Evolutionary conservation across 2,797 vertebrate genomes (phyloP).

Genomic region (Fratercula arctica): DNA sequence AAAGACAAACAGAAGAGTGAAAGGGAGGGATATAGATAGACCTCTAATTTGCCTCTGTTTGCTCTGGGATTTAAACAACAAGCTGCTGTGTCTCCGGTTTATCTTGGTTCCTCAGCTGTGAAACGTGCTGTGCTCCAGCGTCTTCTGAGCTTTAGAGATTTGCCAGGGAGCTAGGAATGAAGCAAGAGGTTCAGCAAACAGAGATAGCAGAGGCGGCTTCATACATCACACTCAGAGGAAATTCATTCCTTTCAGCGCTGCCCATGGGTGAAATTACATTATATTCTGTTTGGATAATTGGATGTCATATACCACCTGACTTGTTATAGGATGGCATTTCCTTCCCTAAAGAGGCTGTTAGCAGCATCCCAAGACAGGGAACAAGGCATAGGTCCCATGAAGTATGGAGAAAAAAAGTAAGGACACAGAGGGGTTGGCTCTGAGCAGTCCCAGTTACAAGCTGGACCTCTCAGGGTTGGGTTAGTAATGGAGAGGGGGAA

Average conservation of each 20-base stretch:
- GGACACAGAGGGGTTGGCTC: neutral
- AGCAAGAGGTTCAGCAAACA: slow-evolving; percentile 60
- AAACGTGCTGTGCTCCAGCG: slow-evolving; percentile 44
- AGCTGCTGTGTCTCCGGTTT: slow-evolving; percentile 60
- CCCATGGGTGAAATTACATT: slow-evolving; percentile 80
- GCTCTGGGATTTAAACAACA: slow-evolving; percentile 64
- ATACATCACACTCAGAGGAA: slow-evolving; percentile 65
- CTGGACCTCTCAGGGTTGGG: neutral
- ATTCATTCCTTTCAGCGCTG: slow-evolving; percentile 71
- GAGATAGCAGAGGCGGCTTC: slow-evolving; percentile 56
- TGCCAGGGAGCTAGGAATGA: slow-evolving; percentile 57
- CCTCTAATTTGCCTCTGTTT: slow-evolving; percentile 72
- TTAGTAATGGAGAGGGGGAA: neutral
- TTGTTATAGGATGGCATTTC: slow-evolving; percentile 27
- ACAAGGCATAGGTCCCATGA: neutral
- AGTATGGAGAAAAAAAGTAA: neutral
- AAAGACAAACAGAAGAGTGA: slow-evolving; percentile 34
- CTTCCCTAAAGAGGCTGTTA: neutral
- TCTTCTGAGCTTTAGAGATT: slow-evolving; percentile 71
- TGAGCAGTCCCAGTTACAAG: neutral
- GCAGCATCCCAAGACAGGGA: neutral
- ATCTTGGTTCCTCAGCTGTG: slow-evolving; percentile 80
- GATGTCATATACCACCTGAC: slow-evolving; percentile 43
- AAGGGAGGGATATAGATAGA: slow-evolving; percentile 44
- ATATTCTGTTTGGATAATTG: slow-evolving; percentile 75